Evolutionary conservation across 2,888 invertebrate species (phyloP).

Genomic region (Limulus polyphemus): DNA sequence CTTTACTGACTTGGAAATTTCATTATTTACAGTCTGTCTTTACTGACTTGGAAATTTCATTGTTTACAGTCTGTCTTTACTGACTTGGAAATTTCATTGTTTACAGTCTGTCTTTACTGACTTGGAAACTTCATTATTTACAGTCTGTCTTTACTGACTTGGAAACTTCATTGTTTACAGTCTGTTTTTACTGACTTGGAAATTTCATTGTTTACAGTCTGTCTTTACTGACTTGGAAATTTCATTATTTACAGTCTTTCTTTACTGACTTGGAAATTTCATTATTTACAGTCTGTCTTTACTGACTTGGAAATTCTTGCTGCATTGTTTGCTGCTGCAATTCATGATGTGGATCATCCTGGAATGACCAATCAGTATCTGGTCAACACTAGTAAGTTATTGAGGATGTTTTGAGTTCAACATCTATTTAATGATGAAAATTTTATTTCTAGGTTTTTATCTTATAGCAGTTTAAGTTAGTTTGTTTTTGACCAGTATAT

Average conservation of each 20-base stretch:
- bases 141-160: conserved; percentile 92
- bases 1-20: conserved; percentile 87
- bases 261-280: conserved; percentile 86
- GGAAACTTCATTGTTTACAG: conserved; percentile 94
- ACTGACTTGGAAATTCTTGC: conserved; percentile 92
- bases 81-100: too few relatives aligned
- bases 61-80: too few relatives aligned
- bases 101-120: conserved; percentile 87
- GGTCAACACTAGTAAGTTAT: conserved; percentile 68
- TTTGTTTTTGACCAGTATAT: too few relatives aligned
- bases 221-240: conserved; percentile 96
- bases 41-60: conserved; percentile 85
- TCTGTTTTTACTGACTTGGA: too few relatives aligned
- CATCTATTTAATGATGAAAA: too few relatives aligned
- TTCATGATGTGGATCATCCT: conserved; percentile 99
- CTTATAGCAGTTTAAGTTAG: too few relatives aligned
- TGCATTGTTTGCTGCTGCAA: conserved; percentile 92
- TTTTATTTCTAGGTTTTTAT: too few relatives aligned
- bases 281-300: conserved; percentile 65
- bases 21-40: conserved; percentile 64
- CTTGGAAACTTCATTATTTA: conserved; percentile 52
- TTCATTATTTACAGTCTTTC: conserved; percentile 54
- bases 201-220: conserved; percentile 48
- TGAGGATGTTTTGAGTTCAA: too few relatives aligned
- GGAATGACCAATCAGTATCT: conserved; percentile 98